A percentile compares a stretch with the other conserved stretches of the same genome.
Conservation (phyloP, 2,113 vertebrate genomes). For the Prunella himalayana region DNA sequence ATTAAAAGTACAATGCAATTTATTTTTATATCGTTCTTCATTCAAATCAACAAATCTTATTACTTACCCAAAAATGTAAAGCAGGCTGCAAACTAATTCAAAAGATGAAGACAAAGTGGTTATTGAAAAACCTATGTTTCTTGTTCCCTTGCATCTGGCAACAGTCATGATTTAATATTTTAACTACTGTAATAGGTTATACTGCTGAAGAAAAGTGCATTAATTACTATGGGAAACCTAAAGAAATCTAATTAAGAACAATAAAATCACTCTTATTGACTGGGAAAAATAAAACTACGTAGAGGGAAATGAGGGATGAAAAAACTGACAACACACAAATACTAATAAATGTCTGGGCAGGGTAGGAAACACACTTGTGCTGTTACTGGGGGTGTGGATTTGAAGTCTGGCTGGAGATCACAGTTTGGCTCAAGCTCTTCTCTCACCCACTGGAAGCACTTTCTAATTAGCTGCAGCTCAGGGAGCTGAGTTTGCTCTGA, state of each 20-base stretch:
- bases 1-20: slow-evolving; percentile 66
- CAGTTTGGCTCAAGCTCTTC: background rate
- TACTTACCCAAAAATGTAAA: slow-evolving; percentile 60
- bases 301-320: slow-evolving; percentile 45
- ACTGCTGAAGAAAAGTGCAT: slow-evolving; percentile 51
- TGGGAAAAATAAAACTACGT: slow-evolving; percentile 48
- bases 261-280: slow-evolving; percentile 59
- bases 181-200: slow-evolving; percentile 44
- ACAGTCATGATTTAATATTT: slow-evolving; percentile 57
- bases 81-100: slow-evolving; percentile 37
- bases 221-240: slow-evolving; percentile 53
- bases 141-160: slow-evolving; percentile 38
- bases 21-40: slow-evolving; percentile 49
- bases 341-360: background rate
- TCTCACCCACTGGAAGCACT: background rate
- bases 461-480: background rate
- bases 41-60: slow-evolving; percentile 49
- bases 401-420: background rate
- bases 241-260: slow-evolving; percentile 49
- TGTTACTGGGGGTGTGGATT: background rate
- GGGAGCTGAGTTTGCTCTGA: background rate
- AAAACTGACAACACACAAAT: background rate
- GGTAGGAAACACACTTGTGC: background rate
- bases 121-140: slow-evolving; percentile 35
- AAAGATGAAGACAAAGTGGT: slow-evolving; percentile 56